Evolutionary conservation across 2,113 vertebrate genomes (phyloP).

Genomic region (Chamaea fasciata): DNA sequence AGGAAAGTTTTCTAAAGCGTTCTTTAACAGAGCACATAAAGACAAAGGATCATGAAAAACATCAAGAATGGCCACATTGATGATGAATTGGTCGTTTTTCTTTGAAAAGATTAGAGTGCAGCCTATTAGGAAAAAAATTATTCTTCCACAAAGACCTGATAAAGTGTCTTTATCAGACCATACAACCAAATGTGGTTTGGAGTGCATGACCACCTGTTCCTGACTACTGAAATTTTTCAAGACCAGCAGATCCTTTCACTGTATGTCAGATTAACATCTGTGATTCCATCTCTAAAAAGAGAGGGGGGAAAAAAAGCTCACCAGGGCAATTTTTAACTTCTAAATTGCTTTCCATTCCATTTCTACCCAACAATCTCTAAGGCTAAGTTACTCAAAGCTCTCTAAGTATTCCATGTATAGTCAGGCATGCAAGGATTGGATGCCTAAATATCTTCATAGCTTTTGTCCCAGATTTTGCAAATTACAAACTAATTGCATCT

Average conservation of each 20-base stretch:
- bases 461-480: background rate
- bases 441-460: background rate
- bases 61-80: background rate
- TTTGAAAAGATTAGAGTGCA: background rate
- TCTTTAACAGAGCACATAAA: constrained; percentile 72
- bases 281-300: background rate
- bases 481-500: background rate
- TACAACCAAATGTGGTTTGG: background rate
- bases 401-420: background rate
- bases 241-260: background rate
- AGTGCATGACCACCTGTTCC: background rate
- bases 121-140: background rate
- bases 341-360: background rate
- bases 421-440: background rate
- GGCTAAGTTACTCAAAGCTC: background rate
- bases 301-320: rapidly evolving
- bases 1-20: constrained; percentile 92
- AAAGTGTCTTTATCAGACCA: background rate
- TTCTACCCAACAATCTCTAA: background rate
- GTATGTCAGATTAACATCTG: background rate
- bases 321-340: background rate
- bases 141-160: background rate
- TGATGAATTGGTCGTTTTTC: background rate
- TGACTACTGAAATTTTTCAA: background rate
- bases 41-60: background rate